Evolutionary conservation across 2,113 vertebrate genomes (phyloP), one percentile per base, ranked within the genome.

Genomic region (Anas platyrhynchos): DNA sequence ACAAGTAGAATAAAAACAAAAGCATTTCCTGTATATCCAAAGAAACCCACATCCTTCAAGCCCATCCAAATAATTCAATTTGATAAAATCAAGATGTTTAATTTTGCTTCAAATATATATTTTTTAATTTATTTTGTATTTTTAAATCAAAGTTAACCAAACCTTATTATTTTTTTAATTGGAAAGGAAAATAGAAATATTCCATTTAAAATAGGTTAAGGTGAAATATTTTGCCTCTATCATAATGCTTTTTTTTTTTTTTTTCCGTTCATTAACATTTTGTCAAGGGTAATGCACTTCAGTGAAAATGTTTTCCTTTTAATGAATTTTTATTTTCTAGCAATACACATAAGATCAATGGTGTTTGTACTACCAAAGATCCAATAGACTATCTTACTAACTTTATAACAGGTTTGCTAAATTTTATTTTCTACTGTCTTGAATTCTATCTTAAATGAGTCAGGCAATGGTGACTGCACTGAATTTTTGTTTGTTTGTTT

Each of bases 41-140:
- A 58, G 2, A 2, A 0, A 0, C 22, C 5, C 17, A 7, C 15
- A 63, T 38, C 48, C 26, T 88, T 83, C 32, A 69, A 59, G 26
- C 26, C 23, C 69, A 58, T 69, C 14, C n/a, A 89, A 92, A 71
- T 29, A 50, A 2, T 46, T 71, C 2, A 62, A 2, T 73, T 75
- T 34, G 21, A 55, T 38, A 78, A 88, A 86, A 71, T 73, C 16
- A 54, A 23, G 18, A 20, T 69, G 41, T 54, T 69, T 71, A 73
- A 50, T 89, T 84, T 34, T 41, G 3, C 31, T 85, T 77, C n/a
- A 78, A 56, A 4, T 59, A 4, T 59, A 25, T 48, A 26, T 25
- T 34, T 44, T 41, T n/a, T 10, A 4, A 6, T 7, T 25, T 4
- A 1, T 58, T 68, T 69, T 82, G 16, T 41, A 66, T 89, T 91